Evolutionary conservation across 2,888 invertebrate genomes (phyloP), one percentile per base, ranked within the genome.

Genomic region (Phyto melanocephala): DNA sequence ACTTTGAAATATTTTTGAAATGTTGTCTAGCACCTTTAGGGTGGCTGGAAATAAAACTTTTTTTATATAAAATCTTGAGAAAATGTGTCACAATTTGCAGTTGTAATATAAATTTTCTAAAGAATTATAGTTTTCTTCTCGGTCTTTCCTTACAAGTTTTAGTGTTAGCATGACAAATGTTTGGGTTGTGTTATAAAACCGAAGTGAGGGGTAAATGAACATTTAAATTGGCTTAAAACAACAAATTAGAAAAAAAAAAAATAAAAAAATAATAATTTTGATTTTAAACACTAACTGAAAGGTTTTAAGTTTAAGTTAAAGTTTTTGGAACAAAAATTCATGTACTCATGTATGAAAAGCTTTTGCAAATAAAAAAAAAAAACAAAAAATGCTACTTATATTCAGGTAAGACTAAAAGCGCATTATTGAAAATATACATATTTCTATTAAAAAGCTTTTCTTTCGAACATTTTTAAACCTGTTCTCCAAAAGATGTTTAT

Each of bases 21-120:
- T 58, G 15, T 33, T 58, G 42, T 68, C 50, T 60, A 60, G 20
- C 28, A 60, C 15, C 58, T 63, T 40, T 4, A 33, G 28, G 40
- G 6, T 50, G 50, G 17, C 40, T 76, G 8, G 1, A 35, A 42
- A 40, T 15, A 15, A 15, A 67, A 58, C 37, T 67, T 56, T 56
- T 67, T 56, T 56, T 15, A 40, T 40, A 50, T 33, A 5, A 13
- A 52, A 28, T 5, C 33, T 60, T n/a, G 42, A 33, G 20, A 63
- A 58, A 65, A 54, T 40, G 10, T 80, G 60, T 81, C 42, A 81
- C 65, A 76, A 60, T 67, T 76, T 76, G 45, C 54, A 45, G 20
- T 47, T 47, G 65, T 33, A 65, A 45, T 52, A 63, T 42, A 65
- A 71, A 42, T 47, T 10, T 37, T n/a, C 3, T 0, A n/a, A 1